Base-by-base conservation (phyloP, 2,797 vertebrate species). In the Ctenopoma multispine region DNA sequence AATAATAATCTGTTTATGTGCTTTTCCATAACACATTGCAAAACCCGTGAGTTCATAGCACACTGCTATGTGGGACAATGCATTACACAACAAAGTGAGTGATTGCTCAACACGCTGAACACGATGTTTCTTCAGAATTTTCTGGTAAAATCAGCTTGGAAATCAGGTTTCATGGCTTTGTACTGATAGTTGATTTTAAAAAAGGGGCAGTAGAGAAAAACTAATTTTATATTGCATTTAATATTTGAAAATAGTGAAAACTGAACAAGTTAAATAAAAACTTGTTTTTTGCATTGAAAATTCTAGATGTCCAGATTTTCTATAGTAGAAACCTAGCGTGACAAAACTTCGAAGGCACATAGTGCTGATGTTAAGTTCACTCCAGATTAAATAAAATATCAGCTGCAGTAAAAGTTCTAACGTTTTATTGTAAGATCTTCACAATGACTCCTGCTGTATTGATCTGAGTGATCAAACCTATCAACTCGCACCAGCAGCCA, bases 401-500 rank as follows among this genome's bases (percentile, higher is more conserved):
- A 3, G n/a, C n/a, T 5, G 40, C 13, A 14, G 24, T 29, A 72
- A 51, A 44, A 4, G n/a, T 43, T 18, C 40, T 15, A 3, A 27
- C 7, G 21, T 23, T 38, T 10, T 20, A 10, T 36, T 36, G 36
- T 36, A 10, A 14, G 14, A 54, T 7, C 14, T 17, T 17, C 11
- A 17, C 6, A 7, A 11, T 29, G 50, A 29, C 31, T 9, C 9
- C 9, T 36, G 36, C 8, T 27, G 68, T 48, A 13, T 58, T 38
- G 43, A 48, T 38, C 20, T 20, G 49, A 9, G 17, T 21, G 64
- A 75, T 81, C 27, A 55, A 29, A 50, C 24, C 31, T 63, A 74
- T 77, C 82, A 74, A 69, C 62, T 79, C 63, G 50, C 11, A 24
- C 5, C 79, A 63, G 69, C 20, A 24, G 10, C 12, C 41, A 46